Evolutionary conservation across 2,113 vertebrate species (phyloP).

Genomic region (Mustela lutreola): DNA sequence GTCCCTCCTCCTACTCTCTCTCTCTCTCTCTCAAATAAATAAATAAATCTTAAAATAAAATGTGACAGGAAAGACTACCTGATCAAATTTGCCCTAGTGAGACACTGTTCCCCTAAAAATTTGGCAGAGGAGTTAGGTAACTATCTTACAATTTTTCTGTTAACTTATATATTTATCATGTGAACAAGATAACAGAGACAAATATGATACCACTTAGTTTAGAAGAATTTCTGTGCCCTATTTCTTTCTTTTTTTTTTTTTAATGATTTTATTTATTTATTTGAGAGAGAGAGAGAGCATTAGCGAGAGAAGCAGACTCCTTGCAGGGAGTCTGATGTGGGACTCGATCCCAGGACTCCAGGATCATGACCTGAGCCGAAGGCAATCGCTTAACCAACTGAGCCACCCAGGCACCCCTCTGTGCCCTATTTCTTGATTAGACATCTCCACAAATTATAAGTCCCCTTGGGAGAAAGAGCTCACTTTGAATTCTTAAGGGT

Average conservation of each 20-base stretch:
- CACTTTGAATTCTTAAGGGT: background rate
- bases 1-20: background rate
- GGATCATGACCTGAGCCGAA: too few species aligned
- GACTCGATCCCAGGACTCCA: too few species aligned
- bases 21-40: background rate
- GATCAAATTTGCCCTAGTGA: background rate
- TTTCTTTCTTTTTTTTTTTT: background rate
- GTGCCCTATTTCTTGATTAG: background rate
- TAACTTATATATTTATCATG: background rate
- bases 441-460: background rate
- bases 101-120: background rate
- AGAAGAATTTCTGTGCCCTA: background rate
- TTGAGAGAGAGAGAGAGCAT: too few species aligned
- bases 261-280: too few species aligned
- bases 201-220: background rate
- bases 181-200: background rate
- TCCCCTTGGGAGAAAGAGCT: background rate
- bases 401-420: too few species aligned
- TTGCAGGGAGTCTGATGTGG: too few species aligned
- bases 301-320: too few species aligned
- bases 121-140: background rate
- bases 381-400: too few species aligned
- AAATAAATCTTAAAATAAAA: background rate
- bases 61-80: background rate
- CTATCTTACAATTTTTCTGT: background rate